Conservation (phyloP, 1,140 invertebrate genomes). For the Ips typographus region DNA sequence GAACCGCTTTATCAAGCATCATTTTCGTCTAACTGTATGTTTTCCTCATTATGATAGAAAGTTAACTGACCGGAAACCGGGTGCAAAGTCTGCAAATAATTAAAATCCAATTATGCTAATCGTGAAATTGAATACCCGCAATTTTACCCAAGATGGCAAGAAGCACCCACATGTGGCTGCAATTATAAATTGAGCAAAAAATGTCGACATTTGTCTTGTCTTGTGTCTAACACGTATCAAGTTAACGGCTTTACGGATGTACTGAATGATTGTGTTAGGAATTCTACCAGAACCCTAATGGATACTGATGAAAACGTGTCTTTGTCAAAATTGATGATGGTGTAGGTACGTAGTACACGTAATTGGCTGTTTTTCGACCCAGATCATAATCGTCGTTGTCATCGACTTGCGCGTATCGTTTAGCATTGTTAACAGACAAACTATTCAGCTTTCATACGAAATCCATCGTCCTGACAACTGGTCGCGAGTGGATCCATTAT, state of each 20-base stretch:
- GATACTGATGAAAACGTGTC: too few species aligned
- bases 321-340: too few species aligned
- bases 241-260: too few species aligned
- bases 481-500: constrained; percentile 37
- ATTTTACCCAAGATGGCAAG: constrained; percentile 19
- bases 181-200: constrained; percentile 12
- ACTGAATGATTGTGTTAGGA: too few species aligned
- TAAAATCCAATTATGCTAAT: constrained; percentile 21
- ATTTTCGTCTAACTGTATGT: background rate
- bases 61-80: background rate
- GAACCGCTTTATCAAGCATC: background rate
- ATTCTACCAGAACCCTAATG: too few species aligned
- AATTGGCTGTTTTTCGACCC: background rate
- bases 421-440: constrained; percentile 32
- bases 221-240: too few species aligned
- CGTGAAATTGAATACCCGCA: constrained; percentile 10
- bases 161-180: constrained; percentile 10
- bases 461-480: constrained; percentile 39
- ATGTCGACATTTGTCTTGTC: background rate
- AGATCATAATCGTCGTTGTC: background rate
- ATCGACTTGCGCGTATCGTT: background rate
- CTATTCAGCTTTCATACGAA: constrained; percentile 33
- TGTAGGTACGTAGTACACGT: background rate
- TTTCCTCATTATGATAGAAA: background rate
- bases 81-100: constrained; percentile 11